Evolutionary conservation across 1,140 invertebrate species (phyloP).

Genomic region (Monochamus saltuarius): DNA sequence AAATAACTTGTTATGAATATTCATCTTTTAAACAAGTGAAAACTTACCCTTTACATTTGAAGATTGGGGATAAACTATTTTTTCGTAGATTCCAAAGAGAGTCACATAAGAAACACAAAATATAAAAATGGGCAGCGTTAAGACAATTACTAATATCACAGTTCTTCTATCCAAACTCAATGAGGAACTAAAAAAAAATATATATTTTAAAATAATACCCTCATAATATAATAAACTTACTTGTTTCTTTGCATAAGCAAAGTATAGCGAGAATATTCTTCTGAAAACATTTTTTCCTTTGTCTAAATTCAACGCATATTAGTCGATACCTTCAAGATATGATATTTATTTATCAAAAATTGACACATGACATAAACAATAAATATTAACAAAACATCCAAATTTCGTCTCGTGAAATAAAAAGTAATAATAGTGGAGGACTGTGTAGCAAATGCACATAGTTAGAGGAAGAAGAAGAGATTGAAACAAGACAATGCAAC

Average conservation of each 20-base stretch:
- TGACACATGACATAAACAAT: too few species aligned
- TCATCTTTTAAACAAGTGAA: slow-evolving; percentile 1
- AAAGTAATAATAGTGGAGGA: too few species aligned
- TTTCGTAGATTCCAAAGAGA: slow-evolving; percentile 35
- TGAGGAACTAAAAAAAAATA: slow-evolving; percentile 16
- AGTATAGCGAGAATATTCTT: slow-evolving; percentile 24
- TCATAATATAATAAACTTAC: slow-evolving; percentile 10
- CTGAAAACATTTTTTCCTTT: slow-evolving; percentile 23
- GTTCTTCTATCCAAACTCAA: slow-evolving; percentile 27
- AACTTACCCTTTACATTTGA: slow-evolving; percentile 13
- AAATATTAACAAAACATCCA: too few species aligned
- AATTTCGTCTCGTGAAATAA: too few species aligned
- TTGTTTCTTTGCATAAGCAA: slow-evolving; percentile 20
- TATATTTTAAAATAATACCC: background rate
- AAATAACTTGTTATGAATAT: slow-evolving; percentile 9
- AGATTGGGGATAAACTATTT: slow-evolving; percentile 29
- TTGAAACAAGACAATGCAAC: too few species aligned
- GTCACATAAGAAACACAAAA: slow-evolving; percentile 36
- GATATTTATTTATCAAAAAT: too few species aligned
- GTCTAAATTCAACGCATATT: too few species aligned
- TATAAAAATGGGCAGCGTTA: slow-evolving; percentile 32
- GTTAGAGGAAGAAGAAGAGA: too few species aligned
- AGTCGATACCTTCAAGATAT: too few species aligned
- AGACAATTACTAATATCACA: slow-evolving; percentile 24
- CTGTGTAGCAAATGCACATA: too few species aligned